phyloP scores from a whole-genome alignment of 1,140 invertebrate species.

The Gryllus bimaculatus region DNA sequence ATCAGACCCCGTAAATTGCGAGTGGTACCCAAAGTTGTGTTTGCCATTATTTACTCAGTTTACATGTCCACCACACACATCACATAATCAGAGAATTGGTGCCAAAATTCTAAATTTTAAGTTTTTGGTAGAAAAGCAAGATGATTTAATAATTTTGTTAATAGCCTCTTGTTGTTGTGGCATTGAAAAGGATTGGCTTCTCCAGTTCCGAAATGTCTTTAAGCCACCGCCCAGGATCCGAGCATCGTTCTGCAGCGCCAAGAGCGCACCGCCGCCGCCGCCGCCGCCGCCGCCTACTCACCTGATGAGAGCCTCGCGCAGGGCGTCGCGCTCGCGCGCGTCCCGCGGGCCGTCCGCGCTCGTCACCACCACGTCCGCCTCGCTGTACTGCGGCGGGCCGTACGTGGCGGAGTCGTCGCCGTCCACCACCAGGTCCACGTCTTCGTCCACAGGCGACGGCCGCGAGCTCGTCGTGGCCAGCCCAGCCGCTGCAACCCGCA shows the following conservation, averaged over 20 bases:
- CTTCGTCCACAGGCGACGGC: conserved; percentile 56
- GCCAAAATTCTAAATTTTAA: no score
- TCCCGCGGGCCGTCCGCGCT: conserved; percentile 32
- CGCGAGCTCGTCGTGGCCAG: conserved; percentile 44
- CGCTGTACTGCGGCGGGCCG: conserved; percentile 74
- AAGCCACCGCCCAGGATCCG: no score
- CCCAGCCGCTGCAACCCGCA: conserved; percentile 36
- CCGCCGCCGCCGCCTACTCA: neutral
- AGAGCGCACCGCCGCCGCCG: no score
- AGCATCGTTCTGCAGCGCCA: no score
- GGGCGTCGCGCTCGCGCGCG: conserved; percentile 46
- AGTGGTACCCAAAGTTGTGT: no score
- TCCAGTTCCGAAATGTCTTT: neutral
- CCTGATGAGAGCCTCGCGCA: conserved; percentile 47
- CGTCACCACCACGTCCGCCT: conserved; percentile 49
- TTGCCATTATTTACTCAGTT: no score
- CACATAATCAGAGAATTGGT: no score
- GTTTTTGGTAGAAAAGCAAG: no score
- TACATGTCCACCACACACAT: no score
- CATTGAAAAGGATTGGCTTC: neutral
- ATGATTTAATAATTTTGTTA: no score
- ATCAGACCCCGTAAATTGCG: no score
- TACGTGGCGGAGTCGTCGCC: conserved; percentile 65
- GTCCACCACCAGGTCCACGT: conserved; percentile 69
- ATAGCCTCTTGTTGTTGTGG: no score